These are phyloP conservation scores for Seladonia tumulorum DNA, from an alignment of 2,888 invertebrate species.

Conservation along the genomic window DNA sequence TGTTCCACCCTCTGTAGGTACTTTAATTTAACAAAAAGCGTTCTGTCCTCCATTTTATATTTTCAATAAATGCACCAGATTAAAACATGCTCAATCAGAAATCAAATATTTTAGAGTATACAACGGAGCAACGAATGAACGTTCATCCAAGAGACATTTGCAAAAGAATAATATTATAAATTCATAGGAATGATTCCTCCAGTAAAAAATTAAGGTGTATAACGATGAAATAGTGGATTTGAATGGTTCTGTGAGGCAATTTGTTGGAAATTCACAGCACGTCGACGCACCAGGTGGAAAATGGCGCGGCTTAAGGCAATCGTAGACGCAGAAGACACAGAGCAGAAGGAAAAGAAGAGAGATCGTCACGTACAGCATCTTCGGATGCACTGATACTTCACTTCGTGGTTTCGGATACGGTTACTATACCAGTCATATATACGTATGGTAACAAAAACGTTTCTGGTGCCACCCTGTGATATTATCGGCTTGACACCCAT, in stretches of 20 bases:
- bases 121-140: not conserved
- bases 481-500: constrained; percentile 60
- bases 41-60: not conserved
- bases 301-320: constrained; percentile 76
- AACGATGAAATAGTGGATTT: not conserved
- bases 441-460: constrained; percentile 50
- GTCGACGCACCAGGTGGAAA: constrained; percentile 79
- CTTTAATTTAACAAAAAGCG: not conserved
- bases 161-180: not conserved
- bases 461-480: constrained; percentile 48
- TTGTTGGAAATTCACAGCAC: not conserved
- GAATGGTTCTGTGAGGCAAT: not conserved
- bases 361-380: constrained; percentile 63
- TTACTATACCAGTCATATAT: constrained; percentile 39
- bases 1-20: no score
- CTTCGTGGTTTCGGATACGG: constrained; percentile 18
- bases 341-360: constrained; percentile 57
- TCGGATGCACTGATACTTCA: constrained; percentile 47
- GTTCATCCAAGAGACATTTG: not conserved
- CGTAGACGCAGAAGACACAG: constrained; percentile 64
- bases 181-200: not conserved
- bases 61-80: not conserved
- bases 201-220: not conserved
- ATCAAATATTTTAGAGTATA: not conserved
- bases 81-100: not conserved